Percentiles rank a stretch among this genome's conserved stretches.
Conservation (phyloP, 1,140 invertebrate genomes). For the Yoshiicerus persimilis region DNA sequence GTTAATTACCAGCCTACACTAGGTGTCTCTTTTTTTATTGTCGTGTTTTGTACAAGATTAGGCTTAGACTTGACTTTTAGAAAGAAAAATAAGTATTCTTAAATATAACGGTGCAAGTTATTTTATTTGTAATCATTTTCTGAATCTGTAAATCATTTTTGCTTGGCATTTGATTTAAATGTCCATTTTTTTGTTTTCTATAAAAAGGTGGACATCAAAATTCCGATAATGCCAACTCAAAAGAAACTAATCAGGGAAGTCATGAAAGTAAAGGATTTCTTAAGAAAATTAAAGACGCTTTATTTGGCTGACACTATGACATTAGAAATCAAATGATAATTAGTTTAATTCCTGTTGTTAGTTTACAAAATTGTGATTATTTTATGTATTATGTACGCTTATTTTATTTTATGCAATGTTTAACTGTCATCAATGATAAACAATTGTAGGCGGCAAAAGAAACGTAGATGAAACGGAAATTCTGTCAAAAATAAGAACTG, state of each 20-base stretch:
- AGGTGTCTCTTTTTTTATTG: no score
- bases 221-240: neutral
- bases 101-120: no score
- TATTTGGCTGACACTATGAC: slow-evolving; percentile 29
- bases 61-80: no score
- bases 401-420: neutral
- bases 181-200: neutral
- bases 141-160: neutral
- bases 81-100: no score
- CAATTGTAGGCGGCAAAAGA: neutral
- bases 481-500: neutral
- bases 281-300: slow-evolving; percentile 36
- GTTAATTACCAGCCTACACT: no score
- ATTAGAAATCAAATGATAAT: neutral
- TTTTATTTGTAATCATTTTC: neutral
- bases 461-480: neutral
- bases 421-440: neutral
- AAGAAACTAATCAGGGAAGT: neutral
- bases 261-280: slow-evolving; percentile 19
- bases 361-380: neutral
- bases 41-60: no score
- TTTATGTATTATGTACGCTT: neutral
- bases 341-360: neutral
- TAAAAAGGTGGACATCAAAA: neutral
- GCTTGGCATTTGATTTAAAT: neutral